Evolutionary conservation across 2,888 invertebrate species (phyloP).

Genomic region (Furcula furcula): DNA sequence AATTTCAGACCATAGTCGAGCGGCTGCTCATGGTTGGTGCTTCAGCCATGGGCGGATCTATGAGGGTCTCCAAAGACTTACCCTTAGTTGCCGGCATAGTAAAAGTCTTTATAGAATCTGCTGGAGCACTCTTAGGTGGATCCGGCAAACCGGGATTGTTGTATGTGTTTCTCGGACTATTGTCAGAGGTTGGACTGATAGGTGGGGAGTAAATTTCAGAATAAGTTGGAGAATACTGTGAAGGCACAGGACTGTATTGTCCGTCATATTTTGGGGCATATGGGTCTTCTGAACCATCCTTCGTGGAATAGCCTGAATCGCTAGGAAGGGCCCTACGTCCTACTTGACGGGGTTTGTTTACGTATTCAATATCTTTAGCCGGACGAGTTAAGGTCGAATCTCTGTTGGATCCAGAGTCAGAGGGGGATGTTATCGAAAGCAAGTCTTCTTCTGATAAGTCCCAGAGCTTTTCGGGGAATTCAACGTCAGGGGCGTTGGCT

Average conservation of each 20-base stretch:
- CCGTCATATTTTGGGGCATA: slow-evolving; percentile 62
- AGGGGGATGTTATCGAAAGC: slow-evolving; percentile 74
- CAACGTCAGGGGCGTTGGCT: slow-evolving; percentile 86
- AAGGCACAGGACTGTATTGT: slow-evolving; percentile 71
- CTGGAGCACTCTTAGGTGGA: slow-evolving; percentile 66
- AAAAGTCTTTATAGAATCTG: slow-evolving; percentile 67
- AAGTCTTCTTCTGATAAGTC: slow-evolving; percentile 87
- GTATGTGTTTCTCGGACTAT: slow-evolving; percentile 64
- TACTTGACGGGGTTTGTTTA: slow-evolving; percentile 80
- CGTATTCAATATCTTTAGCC: slow-evolving; percentile 83
- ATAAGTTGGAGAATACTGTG: slow-evolving; percentile 72
- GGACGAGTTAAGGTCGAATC: slow-evolving; percentile 80
- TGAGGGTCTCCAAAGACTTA: slow-evolving; percentile 70
- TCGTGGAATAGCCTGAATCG: slow-evolving; percentile 74
- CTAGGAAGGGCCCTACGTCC: slow-evolving; percentile 80
- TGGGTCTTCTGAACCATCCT: slow-evolving; percentile 70
- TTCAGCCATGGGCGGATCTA: slow-evolving; percentile 64
- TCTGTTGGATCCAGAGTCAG: slow-evolving; percentile 82
- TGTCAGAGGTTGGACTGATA: slow-evolving; percentile 69
- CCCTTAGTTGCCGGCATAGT: slow-evolving; percentile 66
- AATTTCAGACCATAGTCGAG: slow-evolving; percentile 71
- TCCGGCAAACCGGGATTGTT: slow-evolving; percentile 66
- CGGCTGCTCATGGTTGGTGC: slow-evolving; percentile 64
- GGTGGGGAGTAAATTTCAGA: slow-evolving; percentile 78
- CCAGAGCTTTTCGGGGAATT: slow-evolving; percentile 91